Base-by-base conservation (phyloP, 1,140 invertebrate genomes). In the Aphelinus certus region DNA sequence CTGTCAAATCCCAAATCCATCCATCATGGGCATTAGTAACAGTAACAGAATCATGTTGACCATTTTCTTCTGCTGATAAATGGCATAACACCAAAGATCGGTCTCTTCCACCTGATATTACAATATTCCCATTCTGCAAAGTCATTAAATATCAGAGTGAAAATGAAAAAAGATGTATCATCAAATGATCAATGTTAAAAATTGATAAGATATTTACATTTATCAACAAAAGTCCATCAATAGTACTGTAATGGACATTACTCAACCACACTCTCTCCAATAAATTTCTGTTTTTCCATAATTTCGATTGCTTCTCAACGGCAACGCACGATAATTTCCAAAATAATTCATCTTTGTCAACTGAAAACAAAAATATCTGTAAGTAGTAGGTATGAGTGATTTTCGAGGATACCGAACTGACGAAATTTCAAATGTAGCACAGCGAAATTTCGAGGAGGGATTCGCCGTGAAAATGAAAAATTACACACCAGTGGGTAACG, bases 1-100 rank as follows among this genome's bases (percentile, higher is more conserved):
- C 75, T 26, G 84, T 81, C 48, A 88, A 71, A 71, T 85, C 84
- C 84, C 86, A 87, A 68, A 88, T 86, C 87, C 87, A 88, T 73
- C 87, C 87, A 6, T 82, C 72, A 65, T 88, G 87, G 6, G 85
- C 85, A 60, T 75, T 75, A 7, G 69, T 62, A 45, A 79, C 77
- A 7, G 69, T 66, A 4, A 66, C 73, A 3, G 66, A 67, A 48
- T 67, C 74, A 7, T 58, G 66, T 45, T 42, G 60, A 42, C 80
- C 71, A 47, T 73, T 56, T 51, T 80, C 79, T 1, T 79, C 64
- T 1, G 73, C 43, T 26, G 78, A 66, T 7, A 87, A 77, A 7
- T 73, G 77, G 81, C 82, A 84, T 5, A 81, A 79, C 10, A 83
- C 80, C 10, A 88, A 60, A 46, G 80, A 79, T 42, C 85, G 80